Evolutionary conservation across 2,797 vertebrate species (phyloP), one percentile per base, ranked within the genome.

Genomic region (Halcyon badia): DNA sequence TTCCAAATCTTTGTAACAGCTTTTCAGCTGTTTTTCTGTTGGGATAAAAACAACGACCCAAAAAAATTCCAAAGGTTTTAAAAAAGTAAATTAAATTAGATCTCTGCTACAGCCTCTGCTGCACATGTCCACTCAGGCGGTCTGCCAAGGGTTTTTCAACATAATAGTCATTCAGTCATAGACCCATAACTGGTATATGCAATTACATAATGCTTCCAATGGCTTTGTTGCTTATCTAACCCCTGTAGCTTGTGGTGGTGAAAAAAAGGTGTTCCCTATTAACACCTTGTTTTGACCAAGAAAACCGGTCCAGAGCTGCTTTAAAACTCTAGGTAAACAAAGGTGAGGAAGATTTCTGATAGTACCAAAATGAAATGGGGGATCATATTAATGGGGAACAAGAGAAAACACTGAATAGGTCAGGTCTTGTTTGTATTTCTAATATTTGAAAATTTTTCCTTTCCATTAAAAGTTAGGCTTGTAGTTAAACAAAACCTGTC

Each of bases 201-300:
- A 97, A 96, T 97, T 97, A 78, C 73, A 97, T 97, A 97, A 98
- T 95, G 72, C 61, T 96, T 96, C 94, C 94, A 96, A 97, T 93
- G 90, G 89, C 65, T 97, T 97, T 95, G 88, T 97, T 96, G 92
- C 76, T 90, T 92, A 94, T 91, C 87, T 92, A 68, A 87, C 69
- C 64, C 71, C 30, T 64, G 62, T 60, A 80, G 58, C 8, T 20
- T 56, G 31, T 3, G 4, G 37, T 78, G 46, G 24, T 76, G 48
- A 91, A 91, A 89, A 76, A 6, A 85, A 62, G 6, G 10, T 56
- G 51, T n/a, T 94, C 28, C 64, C 25, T 51, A 21, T n/a, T 41
- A 49, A 77, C 42, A 79, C 11, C 19, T 80, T 28, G 7, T 82
- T 21, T 44, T 80, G 14, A 76, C 51, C 8, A 79, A 24, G 46